phyloP scores from a whole-genome alignment of 1,140 invertebrate species.

The Eurosta solidaginis region DNA sequence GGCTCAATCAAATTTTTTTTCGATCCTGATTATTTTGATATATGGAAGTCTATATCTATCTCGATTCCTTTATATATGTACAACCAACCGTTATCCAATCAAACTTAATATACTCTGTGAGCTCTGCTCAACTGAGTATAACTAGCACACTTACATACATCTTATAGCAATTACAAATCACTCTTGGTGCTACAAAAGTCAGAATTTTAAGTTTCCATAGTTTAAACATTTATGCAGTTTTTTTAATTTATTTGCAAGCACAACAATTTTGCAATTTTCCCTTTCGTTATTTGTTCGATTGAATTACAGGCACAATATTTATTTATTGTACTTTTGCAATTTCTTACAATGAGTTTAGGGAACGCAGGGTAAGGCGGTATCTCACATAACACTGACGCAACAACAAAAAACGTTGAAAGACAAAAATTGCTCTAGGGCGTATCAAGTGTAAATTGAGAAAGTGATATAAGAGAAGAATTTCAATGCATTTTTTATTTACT shows the following conservation, averaged over 20 bases:
- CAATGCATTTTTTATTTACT: not conserved
- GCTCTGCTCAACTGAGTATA: too few species aligned
- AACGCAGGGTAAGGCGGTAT: not conserved
- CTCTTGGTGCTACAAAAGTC: not conserved
- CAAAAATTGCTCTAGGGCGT: not conserved
- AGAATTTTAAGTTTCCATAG: not conserved
- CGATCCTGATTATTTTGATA: too few species aligned
- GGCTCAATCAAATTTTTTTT: too few species aligned
- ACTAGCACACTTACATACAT: too few species aligned
- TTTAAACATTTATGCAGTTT: not conserved
- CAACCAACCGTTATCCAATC: too few species aligned
- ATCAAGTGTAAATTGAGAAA: not conserved
- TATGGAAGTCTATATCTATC: too few species aligned
- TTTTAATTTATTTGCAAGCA: not conserved
- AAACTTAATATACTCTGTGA: too few species aligned
- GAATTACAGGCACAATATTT: conserved; percentile 5
- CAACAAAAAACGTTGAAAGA: not conserved
- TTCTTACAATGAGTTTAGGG: not conserved
- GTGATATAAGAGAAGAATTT: not conserved
- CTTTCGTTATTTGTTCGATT: not conserved
- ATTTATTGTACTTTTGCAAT: not conserved
- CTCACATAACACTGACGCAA: not conserved
- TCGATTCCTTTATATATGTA: too few species aligned
- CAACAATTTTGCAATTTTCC: conserved; percentile 10
- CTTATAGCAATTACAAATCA: too few species aligned